Percentiles rank a stretch among this genome's conserved stretches.
These are phyloP conservation scores for Porites lutea DNA, from an alignment of 64 coral and sea anemone species.

Conservation along the genomic window DNA sequence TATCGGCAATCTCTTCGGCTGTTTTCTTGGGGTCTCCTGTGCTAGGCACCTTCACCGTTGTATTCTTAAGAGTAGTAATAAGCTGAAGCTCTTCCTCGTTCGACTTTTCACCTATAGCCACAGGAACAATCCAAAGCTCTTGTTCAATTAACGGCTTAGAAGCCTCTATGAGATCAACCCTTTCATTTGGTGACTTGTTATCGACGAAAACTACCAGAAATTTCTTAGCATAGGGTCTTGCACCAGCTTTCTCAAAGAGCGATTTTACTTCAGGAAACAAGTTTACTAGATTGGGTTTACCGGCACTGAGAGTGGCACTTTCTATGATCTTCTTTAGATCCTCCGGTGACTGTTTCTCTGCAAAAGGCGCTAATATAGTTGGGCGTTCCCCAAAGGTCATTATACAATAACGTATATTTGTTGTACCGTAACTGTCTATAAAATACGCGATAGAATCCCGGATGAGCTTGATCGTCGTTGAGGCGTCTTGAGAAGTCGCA, in stretches of 20 bases:
- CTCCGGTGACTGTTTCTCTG: background rate
- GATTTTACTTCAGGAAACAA: conserved; percentile 27
- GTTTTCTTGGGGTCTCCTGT: conserved; percentile 49
- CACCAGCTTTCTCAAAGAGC: conserved; percentile 27
- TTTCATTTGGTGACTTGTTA: conserved; percentile 60
- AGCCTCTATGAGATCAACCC: conserved; percentile 30
- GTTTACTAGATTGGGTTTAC: background rate
- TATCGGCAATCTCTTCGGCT: conserved; percentile 70
- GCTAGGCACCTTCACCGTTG: conserved; percentile 54
- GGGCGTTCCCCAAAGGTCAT: conserved; percentile 62
- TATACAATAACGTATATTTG: conserved; percentile 51
- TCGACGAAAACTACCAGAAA: conserved; percentile 77
- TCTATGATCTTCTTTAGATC: conserved; percentile 3
- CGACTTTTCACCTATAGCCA: conserved; percentile 47
- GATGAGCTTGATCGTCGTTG: conserved; percentile 44
- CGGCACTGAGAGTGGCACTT: background rate
- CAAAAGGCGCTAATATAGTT: background rate
- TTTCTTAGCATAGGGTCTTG: conserved; percentile 67
- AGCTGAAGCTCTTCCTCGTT: conserved; percentile 35
- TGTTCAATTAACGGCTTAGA: conserved; percentile 47
- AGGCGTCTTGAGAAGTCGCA: conserved; percentile 36
- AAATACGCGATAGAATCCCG: conserved; percentile 55
- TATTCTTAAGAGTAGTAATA: conserved; percentile 67
- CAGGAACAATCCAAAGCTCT: conserved; percentile 67
- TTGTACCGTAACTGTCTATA: conserved; percentile 36